phyloP scores from a whole-genome alignment of 2,113 vertebrate genomes.

The Limnothrissa miodon region DNA sequence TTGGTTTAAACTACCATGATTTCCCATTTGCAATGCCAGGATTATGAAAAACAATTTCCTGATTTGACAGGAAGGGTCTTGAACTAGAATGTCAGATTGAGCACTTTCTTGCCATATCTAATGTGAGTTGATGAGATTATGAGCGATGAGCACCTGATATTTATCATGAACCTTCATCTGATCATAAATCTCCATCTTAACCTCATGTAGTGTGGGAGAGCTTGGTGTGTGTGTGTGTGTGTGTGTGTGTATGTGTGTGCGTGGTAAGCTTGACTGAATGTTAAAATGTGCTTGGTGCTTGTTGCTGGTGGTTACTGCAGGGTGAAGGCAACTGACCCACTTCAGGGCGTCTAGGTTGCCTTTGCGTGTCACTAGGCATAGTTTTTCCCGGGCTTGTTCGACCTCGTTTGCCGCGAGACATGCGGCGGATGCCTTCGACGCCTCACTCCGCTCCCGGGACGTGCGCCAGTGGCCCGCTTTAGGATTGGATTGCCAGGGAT shows the following conservation, averaged over 20 bases:
- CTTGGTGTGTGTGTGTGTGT: neutral
- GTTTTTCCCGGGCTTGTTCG: conserved; percentile 28
- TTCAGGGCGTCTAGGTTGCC: conserved; percentile 37
- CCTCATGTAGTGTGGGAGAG: neutral
- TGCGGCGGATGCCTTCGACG: neutral
- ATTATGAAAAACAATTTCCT: too few species aligned
- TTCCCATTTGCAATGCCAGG: too few species aligned
- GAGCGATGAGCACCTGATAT: too few species aligned
- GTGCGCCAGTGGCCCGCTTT: conserved; percentile 47
- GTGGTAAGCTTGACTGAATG: neutral
- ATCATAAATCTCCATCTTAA: too few species aligned
- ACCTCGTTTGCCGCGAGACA: neutral
- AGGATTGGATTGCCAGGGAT: conserved; percentile 56
- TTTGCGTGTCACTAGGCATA: conserved; percentile 41
- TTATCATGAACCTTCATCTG: too few species aligned
- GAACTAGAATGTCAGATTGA: too few species aligned
- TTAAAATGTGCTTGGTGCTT: neutral
- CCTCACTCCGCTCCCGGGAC: conserved; percentile 44
- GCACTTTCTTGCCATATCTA: too few species aligned
- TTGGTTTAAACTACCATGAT: too few species aligned
- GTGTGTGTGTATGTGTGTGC: neutral
- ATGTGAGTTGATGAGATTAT: too few species aligned
- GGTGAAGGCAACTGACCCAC: conserved; percentile 49
- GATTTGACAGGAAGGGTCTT: too few species aligned
- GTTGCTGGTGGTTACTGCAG: neutral